Percentiles rank a stretch among this genome's conserved stretches.
Conservation (phyloP, 2,888 invertebrate species). For the Dicyrtomina minuta region DNA sequence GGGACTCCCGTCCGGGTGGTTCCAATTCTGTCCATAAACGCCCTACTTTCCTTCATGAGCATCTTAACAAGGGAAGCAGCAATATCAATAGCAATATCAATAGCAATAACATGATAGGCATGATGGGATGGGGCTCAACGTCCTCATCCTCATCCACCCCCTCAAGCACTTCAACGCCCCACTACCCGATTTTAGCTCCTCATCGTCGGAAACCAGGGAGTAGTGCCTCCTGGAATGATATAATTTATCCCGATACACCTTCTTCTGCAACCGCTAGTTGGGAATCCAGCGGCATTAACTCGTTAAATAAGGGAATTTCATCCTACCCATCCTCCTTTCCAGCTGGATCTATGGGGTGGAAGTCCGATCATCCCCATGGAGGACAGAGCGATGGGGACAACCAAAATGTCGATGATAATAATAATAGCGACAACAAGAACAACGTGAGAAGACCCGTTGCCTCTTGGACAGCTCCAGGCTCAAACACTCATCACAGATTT, state of each 20-base stretch:
- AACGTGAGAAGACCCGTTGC: slow-evolving; percentile 41
- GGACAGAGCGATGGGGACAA: too few relatives aligned
- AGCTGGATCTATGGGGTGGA: slow-evolving; percentile 13
- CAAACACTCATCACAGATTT: slow-evolving; percentile 10
- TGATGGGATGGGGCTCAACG: slow-evolving; percentile 33
- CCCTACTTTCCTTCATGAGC: not conserved
- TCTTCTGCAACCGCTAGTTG: slow-evolving; percentile 51
- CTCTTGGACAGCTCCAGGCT: slow-evolving; percentile 44
- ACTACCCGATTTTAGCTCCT: not conserved
- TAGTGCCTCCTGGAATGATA: slow-evolving; percentile 44
- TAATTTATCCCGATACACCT: slow-evolving; percentile 50
- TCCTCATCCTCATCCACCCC: slow-evolving; percentile 18
- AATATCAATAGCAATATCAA: slow-evolving; percentile 26
- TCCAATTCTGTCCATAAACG: not conserved
- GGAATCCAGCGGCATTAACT: slow-evolving; percentile 41
- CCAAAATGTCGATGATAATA: too few relatives aligned
- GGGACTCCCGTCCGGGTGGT: slow-evolving; percentile 16
- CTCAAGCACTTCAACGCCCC: slow-evolving; percentile 34
- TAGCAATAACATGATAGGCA: slow-evolving; percentile 22
- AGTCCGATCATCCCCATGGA: slow-evolving; percentile 18
- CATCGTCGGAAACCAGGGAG: slow-evolving; percentile 6
- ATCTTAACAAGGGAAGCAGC: slow-evolving; percentile 24
- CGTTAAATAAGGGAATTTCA: slow-evolving; percentile 35
- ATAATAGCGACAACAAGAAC: too few relatives aligned
- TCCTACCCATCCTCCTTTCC: slow-evolving; percentile 38